Conservation (phyloP, 1,140 invertebrate genomes). For the Macrobrachium nipponense region DNA sequence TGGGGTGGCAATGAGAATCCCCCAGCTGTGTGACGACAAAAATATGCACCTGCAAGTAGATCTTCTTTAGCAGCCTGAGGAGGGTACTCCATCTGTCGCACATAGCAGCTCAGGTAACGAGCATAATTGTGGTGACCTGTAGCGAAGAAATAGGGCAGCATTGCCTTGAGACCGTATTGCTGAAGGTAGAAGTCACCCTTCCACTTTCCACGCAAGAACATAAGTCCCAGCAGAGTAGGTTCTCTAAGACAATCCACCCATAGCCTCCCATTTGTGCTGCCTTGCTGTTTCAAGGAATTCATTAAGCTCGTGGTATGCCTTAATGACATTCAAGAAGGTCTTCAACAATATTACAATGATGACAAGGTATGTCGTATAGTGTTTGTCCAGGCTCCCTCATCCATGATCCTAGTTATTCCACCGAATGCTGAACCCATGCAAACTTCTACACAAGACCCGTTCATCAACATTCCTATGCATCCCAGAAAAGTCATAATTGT, state of each 20-base stretch:
- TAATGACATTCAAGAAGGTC: neutral
- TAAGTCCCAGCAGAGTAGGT: slow-evolving; percentile 1
- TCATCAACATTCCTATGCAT: slow-evolving; percentile 2
- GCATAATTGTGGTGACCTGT: slow-evolving; percentile 2
- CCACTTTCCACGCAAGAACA: neutral
- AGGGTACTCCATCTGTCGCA: neutral
- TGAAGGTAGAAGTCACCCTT: neutral
- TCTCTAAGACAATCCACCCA: neutral
- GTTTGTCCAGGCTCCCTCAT: slow-evolving; percentile 5
- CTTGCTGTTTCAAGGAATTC: neutral
- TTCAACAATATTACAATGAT: neutral
- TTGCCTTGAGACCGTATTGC: neutral
- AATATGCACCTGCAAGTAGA: neutral
- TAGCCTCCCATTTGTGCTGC: neutral
- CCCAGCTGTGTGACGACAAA: neutral
- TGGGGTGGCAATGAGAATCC: neutral
- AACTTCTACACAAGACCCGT: neutral
- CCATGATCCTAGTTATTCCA: slow-evolving; percentile 3
- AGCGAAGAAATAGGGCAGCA: neutral
- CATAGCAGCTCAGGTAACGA: neutral
- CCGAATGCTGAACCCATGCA: neutral
- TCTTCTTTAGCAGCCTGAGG: neutral
- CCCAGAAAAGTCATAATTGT: neutral
- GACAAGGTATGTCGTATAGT: no score
- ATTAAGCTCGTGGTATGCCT: neutral